Evolutionary conservation across 2,888 invertebrate species (phyloP).

Genomic region (Hermaeophaga mercurialis): DNA sequence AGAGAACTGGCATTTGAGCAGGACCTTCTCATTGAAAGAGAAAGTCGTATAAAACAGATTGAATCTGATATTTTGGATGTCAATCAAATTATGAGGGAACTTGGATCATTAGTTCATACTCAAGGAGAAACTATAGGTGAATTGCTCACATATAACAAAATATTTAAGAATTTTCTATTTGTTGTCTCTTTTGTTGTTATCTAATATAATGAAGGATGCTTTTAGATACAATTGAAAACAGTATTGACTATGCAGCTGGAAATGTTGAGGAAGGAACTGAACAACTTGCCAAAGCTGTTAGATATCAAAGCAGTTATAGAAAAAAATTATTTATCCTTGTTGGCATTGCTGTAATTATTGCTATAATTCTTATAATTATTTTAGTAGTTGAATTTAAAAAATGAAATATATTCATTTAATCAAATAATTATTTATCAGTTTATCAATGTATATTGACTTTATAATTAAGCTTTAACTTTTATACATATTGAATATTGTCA

Average conservation of each 20-base stretch:
- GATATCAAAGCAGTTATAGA: constrained; percentile 77
- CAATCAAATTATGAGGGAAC: constrained; percentile 80
- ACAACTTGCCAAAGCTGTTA: constrained; percentile 80
- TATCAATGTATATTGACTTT: too few species aligned
- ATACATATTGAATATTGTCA: too few species aligned
- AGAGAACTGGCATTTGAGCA: constrained; percentile 77
- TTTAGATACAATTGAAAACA: constrained; percentile 82
- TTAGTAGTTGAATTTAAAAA: constrained; percentile 50
- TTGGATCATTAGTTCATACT: constrained; percentile 71
- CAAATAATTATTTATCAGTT: too few species aligned
- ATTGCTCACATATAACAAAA: not conserved
- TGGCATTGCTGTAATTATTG: constrained; percentile 69
- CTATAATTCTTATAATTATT: constrained; percentile 71
- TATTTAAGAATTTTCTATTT: constrained; percentile 20
- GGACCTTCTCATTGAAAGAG: constrained; percentile 78
- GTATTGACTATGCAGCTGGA: constrained; percentile 75
- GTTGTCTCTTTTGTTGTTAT: too few species aligned
- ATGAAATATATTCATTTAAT: too few species aligned
- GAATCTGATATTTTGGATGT: constrained; percentile 84
- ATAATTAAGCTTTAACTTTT: too few species aligned
- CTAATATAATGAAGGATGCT: too few species aligned
- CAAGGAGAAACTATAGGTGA: constrained; percentile 77
- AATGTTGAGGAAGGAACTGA: constrained; percentile 80
- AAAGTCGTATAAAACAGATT: constrained; percentile 78
- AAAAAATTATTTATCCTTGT: constrained; percentile 75